Base-by-base conservation (phyloP, 1,140 invertebrate genomes). In the Harlomillsia oculata region DNA sequence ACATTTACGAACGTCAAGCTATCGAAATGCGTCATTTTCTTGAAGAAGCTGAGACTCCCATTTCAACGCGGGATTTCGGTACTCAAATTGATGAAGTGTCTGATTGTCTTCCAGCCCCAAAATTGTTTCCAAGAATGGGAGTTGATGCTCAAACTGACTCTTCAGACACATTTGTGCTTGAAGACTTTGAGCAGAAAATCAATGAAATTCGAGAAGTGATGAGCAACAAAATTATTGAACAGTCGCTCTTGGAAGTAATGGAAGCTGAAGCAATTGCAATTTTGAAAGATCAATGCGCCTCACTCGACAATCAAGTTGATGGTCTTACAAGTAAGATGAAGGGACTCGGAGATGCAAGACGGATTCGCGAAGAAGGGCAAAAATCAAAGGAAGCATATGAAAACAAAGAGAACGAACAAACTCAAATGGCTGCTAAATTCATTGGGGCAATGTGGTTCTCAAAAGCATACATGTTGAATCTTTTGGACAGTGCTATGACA, bases 141-240 rank as follows among this genome's bases (percentile, higher is more conserved):
- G 28, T 20, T 0, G 1, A 20, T 11, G 34, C 45, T 11, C 45
- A 48, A 30, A 20, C 23, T 0, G 29, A 21, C 3, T 16, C 30
- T 32, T 48, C 28, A 32, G 45, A 48, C 6, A 13, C 36, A 9
- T 48, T 48, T 32, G n/a, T n/a, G n/a, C n/a, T n/a, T n/a, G n/a
- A n/a, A n/a, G 45, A 48, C 21, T 32, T 32, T 3, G 45, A 48
- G 9, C 18, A 48, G 23, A 32, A 48, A 48, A 32, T 48, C 14
- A 1, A 11, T 3, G 45, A 5, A 11, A 30, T 48, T 30, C 16
- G 28, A 1, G 28, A 28, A 0, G 14, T 48, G 2, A 6, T 48
- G 28, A 21, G 28, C 20, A 32, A 48, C 13, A 48, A 32, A 29
- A 48, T 48, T 18, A 6, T 48, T 4, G 45, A 48, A 9, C 45